phyloP scores from a whole-genome alignment of 2,797 vertebrate genomes.

The Chiloscyllium punctatum region DNA sequence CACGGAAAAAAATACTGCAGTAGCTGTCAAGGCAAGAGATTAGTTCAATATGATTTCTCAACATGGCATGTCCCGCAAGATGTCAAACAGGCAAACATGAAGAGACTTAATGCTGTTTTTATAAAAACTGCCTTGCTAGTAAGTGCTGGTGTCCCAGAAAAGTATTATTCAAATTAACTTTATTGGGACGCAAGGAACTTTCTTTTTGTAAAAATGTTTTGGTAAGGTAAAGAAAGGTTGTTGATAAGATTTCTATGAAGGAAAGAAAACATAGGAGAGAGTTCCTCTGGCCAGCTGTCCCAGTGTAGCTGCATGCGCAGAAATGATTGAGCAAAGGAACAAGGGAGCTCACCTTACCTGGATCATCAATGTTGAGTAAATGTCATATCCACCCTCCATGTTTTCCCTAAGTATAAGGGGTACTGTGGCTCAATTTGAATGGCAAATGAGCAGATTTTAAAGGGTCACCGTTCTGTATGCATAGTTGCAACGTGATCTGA shows the following conservation, averaged over 20 bases:
- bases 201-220: neutral
- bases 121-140: neutral
- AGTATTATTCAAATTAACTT: neutral
- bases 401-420: neutral
- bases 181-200: neutral
- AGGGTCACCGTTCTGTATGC: too few species aligned
- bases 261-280: neutral
- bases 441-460: neutral
- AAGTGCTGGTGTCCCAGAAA: neutral
- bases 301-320: neutral
- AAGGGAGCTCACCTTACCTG: neutral
- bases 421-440: neutral
- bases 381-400: neutral
- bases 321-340: neutral
- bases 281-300: neutral
- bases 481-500: too few species aligned
- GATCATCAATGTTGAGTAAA: neutral
- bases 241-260: conserved; percentile 1
- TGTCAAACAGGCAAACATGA: neutral
- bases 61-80: neutral
- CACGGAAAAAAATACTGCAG: neutral
- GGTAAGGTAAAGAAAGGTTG: neutral
- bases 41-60: neutral
- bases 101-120: neutral
- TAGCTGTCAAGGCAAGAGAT: neutral